Conservation (phyloP, 1,140 invertebrate genomes). For the Chymomyza costata region DNA sequence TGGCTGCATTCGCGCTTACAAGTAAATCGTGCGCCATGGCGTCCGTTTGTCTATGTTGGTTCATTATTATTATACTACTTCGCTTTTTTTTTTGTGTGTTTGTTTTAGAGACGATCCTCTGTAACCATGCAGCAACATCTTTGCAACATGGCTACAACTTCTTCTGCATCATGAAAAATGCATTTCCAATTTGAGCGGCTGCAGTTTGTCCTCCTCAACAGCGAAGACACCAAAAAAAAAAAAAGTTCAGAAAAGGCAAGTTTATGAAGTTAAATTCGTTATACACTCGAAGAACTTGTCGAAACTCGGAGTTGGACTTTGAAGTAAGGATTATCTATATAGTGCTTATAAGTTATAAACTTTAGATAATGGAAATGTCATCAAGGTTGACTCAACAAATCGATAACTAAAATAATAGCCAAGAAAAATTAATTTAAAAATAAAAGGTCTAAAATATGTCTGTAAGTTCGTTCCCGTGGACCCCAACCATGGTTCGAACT, state of each 20-base stretch:
- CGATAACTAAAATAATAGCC: no score
- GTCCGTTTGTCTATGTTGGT: constrained; percentile 72
- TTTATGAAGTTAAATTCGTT: no score
- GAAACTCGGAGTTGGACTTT: no score
- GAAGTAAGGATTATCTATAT: no score
- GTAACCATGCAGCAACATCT: constrained; percentile 4
- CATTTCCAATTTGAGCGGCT: constrained; percentile 62
- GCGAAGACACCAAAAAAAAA: constrained; percentile 19
- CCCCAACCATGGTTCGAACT: no score
- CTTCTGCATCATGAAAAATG: constrained; percentile 66
- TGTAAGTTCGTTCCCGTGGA: no score
- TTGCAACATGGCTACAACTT: constrained; percentile 32
- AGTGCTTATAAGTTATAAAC: no score
- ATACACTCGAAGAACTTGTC: no score
- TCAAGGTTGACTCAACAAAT: no score
- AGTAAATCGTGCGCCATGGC: constrained; percentile 73
- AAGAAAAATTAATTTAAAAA: no score
- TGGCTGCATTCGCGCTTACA: constrained; percentile 47
- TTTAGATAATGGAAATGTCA: no score
- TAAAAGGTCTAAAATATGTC: no score
- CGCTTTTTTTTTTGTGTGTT: constrained; percentile 19
- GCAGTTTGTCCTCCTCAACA: constrained; percentile 26
- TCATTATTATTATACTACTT: constrained; percentile 67
- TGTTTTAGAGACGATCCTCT: constrained; percentile 17
- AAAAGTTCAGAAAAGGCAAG: background rate